phyloP scores from a whole-genome alignment of 2,113 vertebrate species.

The Pelodiscus sinensis region DNA sequence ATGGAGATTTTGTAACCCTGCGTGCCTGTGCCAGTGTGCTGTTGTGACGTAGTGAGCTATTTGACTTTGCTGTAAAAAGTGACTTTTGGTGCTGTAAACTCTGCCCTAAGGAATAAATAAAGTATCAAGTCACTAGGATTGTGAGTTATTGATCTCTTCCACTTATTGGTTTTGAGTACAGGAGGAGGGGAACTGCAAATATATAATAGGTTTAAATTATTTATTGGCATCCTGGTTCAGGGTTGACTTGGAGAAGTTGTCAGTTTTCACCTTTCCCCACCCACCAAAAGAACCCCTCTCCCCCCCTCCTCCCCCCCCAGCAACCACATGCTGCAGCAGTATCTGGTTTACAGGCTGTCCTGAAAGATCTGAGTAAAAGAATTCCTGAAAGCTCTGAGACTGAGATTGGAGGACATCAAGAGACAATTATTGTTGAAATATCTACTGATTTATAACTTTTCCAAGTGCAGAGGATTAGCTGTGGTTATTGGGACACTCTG shows the following conservation, averaged over 20 bases:
- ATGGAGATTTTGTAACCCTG: not conserved
- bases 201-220: not conserved
- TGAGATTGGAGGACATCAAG: not conserved
- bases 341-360: not conserved
- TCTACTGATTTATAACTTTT: not conserved
- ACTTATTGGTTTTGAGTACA: not conserved
- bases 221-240: not conserved
- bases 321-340: not conserved
- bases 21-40: too few species aligned
- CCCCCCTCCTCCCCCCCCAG: too few species aligned
- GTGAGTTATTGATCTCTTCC: not conserved
- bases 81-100: not conserved
- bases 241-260: too few species aligned
- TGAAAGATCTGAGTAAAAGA: not conserved
- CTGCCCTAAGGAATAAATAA: not conserved
- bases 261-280: too few species aligned
- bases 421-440: accelerated
- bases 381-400: not conserved
- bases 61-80: not conserved
- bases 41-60: not conserved
- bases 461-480: not conserved
- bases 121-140: not conserved
- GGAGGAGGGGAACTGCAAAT: not conserved
- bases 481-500: not conserved
- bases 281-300: too few species aligned